Evolutionary conservation across 2,797 vertebrate genomes (phyloP).

Genomic region (Ctenochaetus hawaiiensis): DNA sequence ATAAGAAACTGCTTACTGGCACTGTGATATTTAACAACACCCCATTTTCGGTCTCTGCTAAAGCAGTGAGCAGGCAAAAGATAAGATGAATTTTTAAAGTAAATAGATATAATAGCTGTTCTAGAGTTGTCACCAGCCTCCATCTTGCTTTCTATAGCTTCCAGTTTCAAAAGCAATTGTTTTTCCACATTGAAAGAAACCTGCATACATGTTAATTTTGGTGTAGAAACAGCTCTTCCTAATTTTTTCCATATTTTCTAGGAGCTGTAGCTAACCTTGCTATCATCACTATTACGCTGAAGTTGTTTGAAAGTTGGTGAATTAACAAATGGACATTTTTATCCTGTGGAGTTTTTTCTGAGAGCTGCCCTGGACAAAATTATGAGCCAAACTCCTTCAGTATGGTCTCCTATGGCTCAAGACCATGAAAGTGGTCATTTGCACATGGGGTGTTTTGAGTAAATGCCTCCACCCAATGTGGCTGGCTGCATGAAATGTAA

Average conservation of each 20-base stretch:
- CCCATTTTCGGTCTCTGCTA: too few relatives aligned
- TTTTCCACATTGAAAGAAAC: too few relatives aligned
- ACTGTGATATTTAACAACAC: too few relatives aligned
- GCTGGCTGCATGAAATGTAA: slow-evolving; percentile 46
- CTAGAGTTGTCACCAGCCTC: too few relatives aligned
- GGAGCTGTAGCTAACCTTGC: neutral
- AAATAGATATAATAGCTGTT: too few relatives aligned
- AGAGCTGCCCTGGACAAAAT: slow-evolving; percentile 4
- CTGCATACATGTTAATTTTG: too few relatives aligned
- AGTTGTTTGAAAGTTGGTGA: slow-evolving; percentile 2
- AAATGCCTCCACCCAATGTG: slow-evolving; percentile 25
- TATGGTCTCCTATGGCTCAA: neutral
- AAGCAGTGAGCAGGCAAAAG: too few relatives aligned
- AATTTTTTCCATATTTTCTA: neutral
- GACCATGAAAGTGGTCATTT: neutral
- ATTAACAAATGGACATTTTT: neutral
- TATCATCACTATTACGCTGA: neutral
- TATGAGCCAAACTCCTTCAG: neutral
- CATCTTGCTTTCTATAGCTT: too few relatives aligned
- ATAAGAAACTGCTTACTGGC: too few relatives aligned
- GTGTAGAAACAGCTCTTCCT: neutral
- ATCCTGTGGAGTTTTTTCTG: neutral
- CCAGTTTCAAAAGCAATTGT: too few relatives aligned
- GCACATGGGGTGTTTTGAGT: slow-evolving; percentile 18
- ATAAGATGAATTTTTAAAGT: too few relatives aligned